Base-by-base conservation (phyloP, 2,113 vertebrate species). In the Pseudopodoces humilis region DNA sequence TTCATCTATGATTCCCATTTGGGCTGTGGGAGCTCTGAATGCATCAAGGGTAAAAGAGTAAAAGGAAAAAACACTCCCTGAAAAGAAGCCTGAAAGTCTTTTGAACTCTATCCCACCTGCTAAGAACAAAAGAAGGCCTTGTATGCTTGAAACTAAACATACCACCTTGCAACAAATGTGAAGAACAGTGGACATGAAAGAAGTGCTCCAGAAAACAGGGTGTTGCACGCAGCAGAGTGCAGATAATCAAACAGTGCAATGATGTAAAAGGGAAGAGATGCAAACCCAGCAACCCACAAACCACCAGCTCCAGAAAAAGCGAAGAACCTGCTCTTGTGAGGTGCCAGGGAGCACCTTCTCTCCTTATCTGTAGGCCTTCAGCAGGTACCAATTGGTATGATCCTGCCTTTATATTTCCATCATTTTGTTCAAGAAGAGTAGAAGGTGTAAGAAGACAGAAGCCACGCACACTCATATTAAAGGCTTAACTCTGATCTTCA, bases 181-280 rank as follows among this genome's bases (percentile, higher is more conserved):
- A 91, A 69, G 49, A 77, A 62, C 6, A 4, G 37, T 8, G 30
- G 90, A 46, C 11, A 21, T 7, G 14, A 43, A 49, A 55, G 16
- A 78, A 47, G 16, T 12, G 31, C 33, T 64, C 78, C 68, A 33
- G n/a, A 70, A 94, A 77, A 24, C 24, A 47, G 27, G 9, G 5
- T 52, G 27, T 44, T 69, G 76, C 86, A 80, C 0, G 1, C 25
- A 76, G 63, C 15, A 39, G 43, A 0, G 0, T 13, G 21, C 39
- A 55, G 16, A 21, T 23, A 80, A 37, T 37, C 15, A 4, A 83
- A 64, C 16, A 39, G 31, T 3, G 3, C 19, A 46, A 28, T 2
- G 17, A 91, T 10, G 53, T 12, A 31, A 37, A 22, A 44, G 8
- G 19, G 22, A n/a, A 47, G 37, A 69, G 35, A 44, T 23, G 19